A percentile compares a stretch with the other conserved stretches of the same genome.
Conservation (phyloP, 2,113 vertebrate genomes). For the Dendrocopos noguchii region DNA sequence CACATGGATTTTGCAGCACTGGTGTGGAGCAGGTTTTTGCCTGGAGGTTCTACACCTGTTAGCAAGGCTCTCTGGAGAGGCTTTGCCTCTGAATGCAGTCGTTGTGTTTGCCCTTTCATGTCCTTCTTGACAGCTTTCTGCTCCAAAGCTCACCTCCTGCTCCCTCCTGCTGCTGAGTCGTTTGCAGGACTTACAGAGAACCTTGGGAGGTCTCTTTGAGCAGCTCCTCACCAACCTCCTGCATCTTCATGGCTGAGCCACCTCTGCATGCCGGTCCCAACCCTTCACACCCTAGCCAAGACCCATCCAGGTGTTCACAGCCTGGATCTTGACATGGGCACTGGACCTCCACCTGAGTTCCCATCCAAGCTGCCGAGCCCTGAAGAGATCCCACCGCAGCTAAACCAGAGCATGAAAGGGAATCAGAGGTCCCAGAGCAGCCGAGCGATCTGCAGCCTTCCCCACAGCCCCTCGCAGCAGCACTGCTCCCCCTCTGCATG, state of each 20-base stretch:
- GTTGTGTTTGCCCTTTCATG: background rate
- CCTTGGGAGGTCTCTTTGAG: background rate
- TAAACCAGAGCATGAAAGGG: background rate
- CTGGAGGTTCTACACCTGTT: background rate
- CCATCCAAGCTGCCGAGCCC: background rate
- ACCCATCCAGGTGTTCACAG: background rate
- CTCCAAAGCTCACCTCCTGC: background rate
- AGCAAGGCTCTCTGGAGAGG: background rate
- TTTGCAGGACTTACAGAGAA: background rate
- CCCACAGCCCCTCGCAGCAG: background rate
- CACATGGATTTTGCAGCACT: rapidly evolving
- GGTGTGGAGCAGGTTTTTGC: background rate
- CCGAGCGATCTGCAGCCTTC: background rate
- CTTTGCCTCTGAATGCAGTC: background rate
- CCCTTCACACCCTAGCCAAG: background rate
- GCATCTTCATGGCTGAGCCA: background rate
- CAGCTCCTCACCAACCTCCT: background rate
- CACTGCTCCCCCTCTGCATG: background rate
- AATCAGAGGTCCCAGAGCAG: background rate
- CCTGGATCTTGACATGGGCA: background rate
- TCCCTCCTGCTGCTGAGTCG: background rate
- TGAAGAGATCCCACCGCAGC: background rate
- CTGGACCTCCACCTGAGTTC: background rate
- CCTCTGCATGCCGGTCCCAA: rapidly evolving
- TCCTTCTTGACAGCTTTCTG: background rate